Evolutionary conservation across 2,113 vertebrate genomes (phyloP), one percentile per base, ranked within the genome.

Genomic region (Brachyistius frenatus): DNA sequence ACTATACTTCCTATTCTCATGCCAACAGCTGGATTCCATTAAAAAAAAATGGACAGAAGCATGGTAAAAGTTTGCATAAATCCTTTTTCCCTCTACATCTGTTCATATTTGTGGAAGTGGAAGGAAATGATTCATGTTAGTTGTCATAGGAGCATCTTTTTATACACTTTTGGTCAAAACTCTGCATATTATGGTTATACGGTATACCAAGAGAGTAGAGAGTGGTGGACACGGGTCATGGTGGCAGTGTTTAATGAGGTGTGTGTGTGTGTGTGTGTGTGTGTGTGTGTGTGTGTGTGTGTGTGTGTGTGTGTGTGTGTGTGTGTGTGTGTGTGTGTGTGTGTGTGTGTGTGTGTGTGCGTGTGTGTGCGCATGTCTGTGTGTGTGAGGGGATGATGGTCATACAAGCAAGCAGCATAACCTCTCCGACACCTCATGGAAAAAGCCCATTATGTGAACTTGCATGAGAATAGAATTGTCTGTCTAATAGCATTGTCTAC

Each of bases 401-500:
- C 36, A 32, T 9, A 23, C 63, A 39, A 68, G 69, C 14, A 66
- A 73, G 39, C 71, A 68, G n/a, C 61, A 61, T 75, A 47, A 79
- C 83, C 66, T 61, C 73, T 63, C 57, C 66, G 46, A 49, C 4
- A 16, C 50, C 47, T 39, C 58, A 47, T 63, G 9, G 37, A 32
- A 57, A 76, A 68, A 76, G n/a, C 30, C 46, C 52, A 52, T 83
- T 73, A 68, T 54, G 63, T 13, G 35, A 80, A 81, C 44, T 50
- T 81, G 67, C 37, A 78, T 78, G 65, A 44, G 66, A 52, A 37
- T 35, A 30, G 31, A 11, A 61, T 85, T 64, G 46, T 61, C 33
- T 33, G 44, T 81, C 49, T 81, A 76, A 83, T 79, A 83, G 71
- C 36, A 72, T 78, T 76, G 23, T 72, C 58, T 68, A 37, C 55